Percentiles rank a stretch among this genome's conserved stretches.
Conservation (phyloP, 2,797 vertebrate species). For the Manis pentadactyla region DNA sequence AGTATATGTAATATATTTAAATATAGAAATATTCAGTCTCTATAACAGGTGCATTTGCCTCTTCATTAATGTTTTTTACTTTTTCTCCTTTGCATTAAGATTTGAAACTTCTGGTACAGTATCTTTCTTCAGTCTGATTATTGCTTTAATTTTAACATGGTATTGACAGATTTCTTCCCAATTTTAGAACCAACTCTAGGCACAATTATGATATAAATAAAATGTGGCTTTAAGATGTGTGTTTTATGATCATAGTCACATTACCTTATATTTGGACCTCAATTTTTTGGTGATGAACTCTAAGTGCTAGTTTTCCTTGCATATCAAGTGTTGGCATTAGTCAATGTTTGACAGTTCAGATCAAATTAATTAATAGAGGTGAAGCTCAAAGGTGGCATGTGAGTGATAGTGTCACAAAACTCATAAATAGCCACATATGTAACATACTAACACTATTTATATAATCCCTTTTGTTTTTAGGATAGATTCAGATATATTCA, state of each 20-base stretch:
- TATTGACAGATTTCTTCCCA: slow-evolving; percentile 9
- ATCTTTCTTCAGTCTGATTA: slow-evolving; percentile 20
- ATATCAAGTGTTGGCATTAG: slow-evolving; percentile 19
- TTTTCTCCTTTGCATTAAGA: slow-evolving; percentile 46
- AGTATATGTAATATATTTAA: background rate
- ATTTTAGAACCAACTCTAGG: background rate
- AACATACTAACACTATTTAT: background rate
- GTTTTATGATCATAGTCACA: background rate
- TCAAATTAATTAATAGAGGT: slow-evolving; percentile 19
- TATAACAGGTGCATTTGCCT: slow-evolving; percentile 47
- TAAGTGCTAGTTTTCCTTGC: slow-evolving; percentile 7
- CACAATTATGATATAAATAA: slow-evolving; percentile 32
- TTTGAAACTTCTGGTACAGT: background rate
- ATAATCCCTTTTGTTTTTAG: slow-evolving; percentile 11
- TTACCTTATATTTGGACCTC: background rate
- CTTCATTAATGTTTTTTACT: background rate
- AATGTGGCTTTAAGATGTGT: background rate
- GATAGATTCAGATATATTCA: background rate
- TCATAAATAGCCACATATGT: slow-evolving; percentile 30
- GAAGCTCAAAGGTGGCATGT: background rate
- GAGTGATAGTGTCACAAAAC: background rate
- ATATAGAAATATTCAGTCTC: background rate
- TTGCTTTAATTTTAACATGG: slow-evolving; percentile 55
- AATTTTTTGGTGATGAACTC: background rate
- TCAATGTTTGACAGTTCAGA: background rate